Conservation (phyloP, 2,797 vertebrate species). For the Forpus xanthops region DNA sequence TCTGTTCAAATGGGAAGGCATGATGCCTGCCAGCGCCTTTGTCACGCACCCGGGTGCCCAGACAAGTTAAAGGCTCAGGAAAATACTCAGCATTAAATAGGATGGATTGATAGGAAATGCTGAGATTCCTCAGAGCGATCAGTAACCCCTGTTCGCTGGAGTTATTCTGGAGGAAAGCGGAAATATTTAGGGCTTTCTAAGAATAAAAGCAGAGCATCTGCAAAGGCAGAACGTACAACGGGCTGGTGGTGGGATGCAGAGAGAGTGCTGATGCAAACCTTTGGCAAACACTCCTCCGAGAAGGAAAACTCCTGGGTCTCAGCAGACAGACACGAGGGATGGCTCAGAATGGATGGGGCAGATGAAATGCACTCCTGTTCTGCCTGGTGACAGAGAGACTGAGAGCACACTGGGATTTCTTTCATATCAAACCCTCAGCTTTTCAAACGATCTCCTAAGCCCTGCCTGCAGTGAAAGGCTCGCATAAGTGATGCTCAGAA, state of each 20-base stretch:
- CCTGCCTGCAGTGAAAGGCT: not conserved
- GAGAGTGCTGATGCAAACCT: slow-evolving; percentile 15
- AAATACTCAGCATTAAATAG: not conserved
- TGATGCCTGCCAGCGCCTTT: slow-evolving; percentile 8
- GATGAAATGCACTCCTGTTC: not conserved
- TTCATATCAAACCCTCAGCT: not conserved
- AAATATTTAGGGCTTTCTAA: slow-evolving; percentile 58
- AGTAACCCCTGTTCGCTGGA: not conserved
- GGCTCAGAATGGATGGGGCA: not conserved
- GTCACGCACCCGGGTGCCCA: not conserved
- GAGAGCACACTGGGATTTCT: not conserved
- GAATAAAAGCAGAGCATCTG: slow-evolving; percentile 58
- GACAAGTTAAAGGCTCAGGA: not conserved
- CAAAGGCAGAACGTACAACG: slow-evolving; percentile 33
- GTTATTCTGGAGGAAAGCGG: slow-evolving; percentile 14
- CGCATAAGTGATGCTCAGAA: not conserved
- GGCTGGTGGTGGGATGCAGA: slow-evolving; percentile 26
- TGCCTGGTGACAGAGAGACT: not conserved
- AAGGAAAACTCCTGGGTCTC: not conserved
- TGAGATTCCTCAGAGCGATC: not conserved
- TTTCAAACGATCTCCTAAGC: not conserved
- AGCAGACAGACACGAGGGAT: not conserved
- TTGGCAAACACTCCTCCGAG: not conserved
- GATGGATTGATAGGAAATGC: not conserved
- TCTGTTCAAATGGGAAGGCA: not conserved